Percentiles rank a stretch among this genome's conserved stretches.
phyloP scores from a whole-genome alignment of 2,888 invertebrate species.

The Volucella zonaria region DNA sequence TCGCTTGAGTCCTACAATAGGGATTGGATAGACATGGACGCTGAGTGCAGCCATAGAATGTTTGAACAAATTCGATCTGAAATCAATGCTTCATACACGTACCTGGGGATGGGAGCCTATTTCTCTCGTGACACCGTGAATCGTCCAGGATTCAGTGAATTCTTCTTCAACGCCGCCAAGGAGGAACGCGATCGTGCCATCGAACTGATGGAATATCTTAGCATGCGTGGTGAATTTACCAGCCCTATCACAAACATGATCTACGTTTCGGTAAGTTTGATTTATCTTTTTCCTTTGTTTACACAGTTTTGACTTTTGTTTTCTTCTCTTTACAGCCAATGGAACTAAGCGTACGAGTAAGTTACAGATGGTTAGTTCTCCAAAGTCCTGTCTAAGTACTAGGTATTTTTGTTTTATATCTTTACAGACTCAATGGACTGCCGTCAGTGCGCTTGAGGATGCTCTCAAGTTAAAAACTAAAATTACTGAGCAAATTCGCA shows the following conservation, averaged over 20 bases:
- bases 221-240: constrained; percentile 91
- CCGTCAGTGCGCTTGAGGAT: constrained; percentile 87
- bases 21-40: constrained; percentile 88
- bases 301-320: too few relatives aligned
- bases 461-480: constrained; percentile 90
- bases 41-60: constrained; percentile 86
- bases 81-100: constrained; percentile 90
- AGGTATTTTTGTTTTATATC: constrained; percentile 2
- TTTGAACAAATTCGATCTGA: constrained; percentile 90
- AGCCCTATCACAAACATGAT: constrained; percentile 78
- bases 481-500: constrained; percentile 90
- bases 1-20: constrained; percentile 78
- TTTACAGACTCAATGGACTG: not conserved
- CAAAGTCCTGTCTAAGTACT: not conserved
- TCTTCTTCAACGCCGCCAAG: constrained; percentile 91
- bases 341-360: too few relatives aligned
- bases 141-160: constrained; percentile 93
- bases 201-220: constrained; percentile 92
- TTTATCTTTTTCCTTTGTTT: not conserved
- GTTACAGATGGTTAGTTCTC: not conserved
- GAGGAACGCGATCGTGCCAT: constrained; percentile 95
- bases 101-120: constrained; percentile 93
- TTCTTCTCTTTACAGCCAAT: too few relatives aligned
- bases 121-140: constrained; percentile 90
- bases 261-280: constrained; percentile 78